Conservation (phyloP, 2,113 vertebrate species). For the Aspidoscelis tigris region DNA sequence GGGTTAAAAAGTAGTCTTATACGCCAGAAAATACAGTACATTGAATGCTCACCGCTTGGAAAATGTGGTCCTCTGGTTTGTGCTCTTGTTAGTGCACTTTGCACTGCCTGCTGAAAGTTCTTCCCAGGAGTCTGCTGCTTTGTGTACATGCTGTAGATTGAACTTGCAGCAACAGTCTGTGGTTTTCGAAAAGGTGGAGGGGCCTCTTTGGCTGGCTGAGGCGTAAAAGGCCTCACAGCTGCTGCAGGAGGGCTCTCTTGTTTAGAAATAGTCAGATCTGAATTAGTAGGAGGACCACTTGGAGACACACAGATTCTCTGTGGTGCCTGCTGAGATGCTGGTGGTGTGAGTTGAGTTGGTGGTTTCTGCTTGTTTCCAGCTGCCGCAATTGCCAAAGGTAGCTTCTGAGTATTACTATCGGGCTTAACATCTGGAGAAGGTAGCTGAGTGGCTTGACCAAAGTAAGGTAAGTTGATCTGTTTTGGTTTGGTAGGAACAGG, state of each 20-base stretch:
- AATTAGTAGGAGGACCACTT: slow-evolving; percentile 63
- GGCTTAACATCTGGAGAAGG: slow-evolving; percentile 68
- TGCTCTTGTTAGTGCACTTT: slow-evolving; percentile 78
- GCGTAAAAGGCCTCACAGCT: slow-evolving; percentile 92
- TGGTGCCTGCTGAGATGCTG: slow-evolving; percentile 70
- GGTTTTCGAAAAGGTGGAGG: slow-evolving; percentile 84
- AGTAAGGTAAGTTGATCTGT: slow-evolving; percentile 84
- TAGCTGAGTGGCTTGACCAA: slow-evolving; percentile 72
- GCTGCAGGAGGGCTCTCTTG: slow-evolving; percentile 91
- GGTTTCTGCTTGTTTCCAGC: slow-evolving; percentile 83
- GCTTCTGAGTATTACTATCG: slow-evolving; percentile 77
- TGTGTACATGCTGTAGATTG: slow-evolving; percentile 97
- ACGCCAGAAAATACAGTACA: too few species aligned
- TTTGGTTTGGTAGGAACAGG: slow-evolving; percentile 96
- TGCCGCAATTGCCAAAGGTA: slow-evolving; percentile 71
- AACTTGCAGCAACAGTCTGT: slow-evolving; percentile 88
- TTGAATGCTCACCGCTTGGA: slow-evolving; percentile 80
- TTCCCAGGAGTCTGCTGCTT: slow-evolving; percentile 86
- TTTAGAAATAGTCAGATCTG: slow-evolving; percentile 87
- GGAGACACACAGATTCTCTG: slow-evolving; percentile 65
- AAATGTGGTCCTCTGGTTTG: slow-evolving; percentile 85
- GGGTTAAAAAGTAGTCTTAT: too few species aligned
- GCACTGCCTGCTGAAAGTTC: slow-evolving; percentile 82
- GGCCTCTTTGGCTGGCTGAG: slow-evolving; percentile 88
- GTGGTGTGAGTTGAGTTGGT: slow-evolving; percentile 69